Conservation (phyloP, 2,888 invertebrate species). For the Stenchaetothrips biformis region DNA sequence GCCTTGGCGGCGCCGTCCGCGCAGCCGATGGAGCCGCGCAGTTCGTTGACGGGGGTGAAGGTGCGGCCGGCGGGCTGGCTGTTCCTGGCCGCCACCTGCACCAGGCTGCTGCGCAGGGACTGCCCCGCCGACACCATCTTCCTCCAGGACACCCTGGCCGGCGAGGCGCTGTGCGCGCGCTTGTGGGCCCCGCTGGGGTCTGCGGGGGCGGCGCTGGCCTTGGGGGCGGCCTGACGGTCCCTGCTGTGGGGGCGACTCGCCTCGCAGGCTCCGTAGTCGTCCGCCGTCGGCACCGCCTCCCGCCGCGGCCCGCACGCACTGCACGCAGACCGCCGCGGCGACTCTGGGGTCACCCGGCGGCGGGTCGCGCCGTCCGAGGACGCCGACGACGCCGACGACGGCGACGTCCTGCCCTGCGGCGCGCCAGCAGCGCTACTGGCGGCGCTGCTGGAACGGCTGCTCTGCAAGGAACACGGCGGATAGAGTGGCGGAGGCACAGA, state of each 20-base stretch:
- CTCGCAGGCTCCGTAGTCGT: background rate
- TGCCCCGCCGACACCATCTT: background rate
- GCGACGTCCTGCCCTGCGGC: too few relatives aligned
- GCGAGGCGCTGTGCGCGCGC: conserved; percentile 6
- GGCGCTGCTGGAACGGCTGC: background rate
- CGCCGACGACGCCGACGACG: background rate
- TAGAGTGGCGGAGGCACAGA: too few relatives aligned
- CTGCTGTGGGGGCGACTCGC: background rate
- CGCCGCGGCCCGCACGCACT: background rate
- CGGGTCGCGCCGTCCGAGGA: background rate
- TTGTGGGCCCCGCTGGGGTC: background rate
- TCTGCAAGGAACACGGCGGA: background rate
- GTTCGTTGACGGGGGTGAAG: background rate
- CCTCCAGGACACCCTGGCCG: background rate
- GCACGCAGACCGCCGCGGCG: background rate
- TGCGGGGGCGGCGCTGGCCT: background rate
- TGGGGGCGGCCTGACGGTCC: background rate
- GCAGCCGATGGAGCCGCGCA: background rate
- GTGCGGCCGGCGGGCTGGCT: background rate
- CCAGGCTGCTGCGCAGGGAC: background rate
- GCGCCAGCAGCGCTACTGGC: too few relatives aligned
- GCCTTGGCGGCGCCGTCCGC: background rate
- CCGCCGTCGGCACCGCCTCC: background rate
- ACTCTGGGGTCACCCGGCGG: background rate
- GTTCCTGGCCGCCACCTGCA: background rate